Base-by-base conservation (phyloP, 2,113 vertebrate species). In the Felis chaus region DNA sequence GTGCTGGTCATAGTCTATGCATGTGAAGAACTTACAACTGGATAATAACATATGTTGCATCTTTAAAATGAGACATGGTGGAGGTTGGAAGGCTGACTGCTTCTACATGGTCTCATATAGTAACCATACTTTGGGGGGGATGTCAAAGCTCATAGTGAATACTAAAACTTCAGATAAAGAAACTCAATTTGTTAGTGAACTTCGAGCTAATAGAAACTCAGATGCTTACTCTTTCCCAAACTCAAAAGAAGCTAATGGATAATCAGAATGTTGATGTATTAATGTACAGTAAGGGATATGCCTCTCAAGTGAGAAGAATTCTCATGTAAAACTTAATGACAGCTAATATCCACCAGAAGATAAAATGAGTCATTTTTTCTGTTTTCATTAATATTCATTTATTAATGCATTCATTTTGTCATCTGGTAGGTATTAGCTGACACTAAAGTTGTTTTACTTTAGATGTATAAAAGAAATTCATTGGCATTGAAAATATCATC, bases 291-390 rank as follows among this genome's bases (percentile, higher is more conserved):
- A 25, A 76, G 21, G 15, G 29, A 36, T 73, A 79, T 50, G 55
- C 25, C 76, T 92, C 96, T 84, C 69, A 85, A 89, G 84, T 85
- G 61, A 36, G 25, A 39, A 92, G 19, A 94, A 94, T 66, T 33
- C 14, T 85, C 63, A 53, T 53, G 31, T 92, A 80, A 92, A 92
- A 92, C 85, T 65, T 89, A 73, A 27, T 57, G 61, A 39, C 15
- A 41, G 48, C 39, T 86, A 74, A 36, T 86, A 82, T 1, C 13
- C 33, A 39, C 41, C 41, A 85, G 79, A 73, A 90, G 71, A 95
- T 85, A 86, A 89, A 89, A 84, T 92, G 48, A 78, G 33, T 81
- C n/a, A 8, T 48, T 91, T 94, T 6, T 53, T 50, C 4, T 73
- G n/a, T 55, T 93, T 91, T 87, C 41, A 66, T 92, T 55, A 71